Evolutionary conservation across 2,797 vertebrate genomes (phyloP), one percentile per base, ranked within the genome.

Genomic region (Notolabrus celidotus): DNA sequence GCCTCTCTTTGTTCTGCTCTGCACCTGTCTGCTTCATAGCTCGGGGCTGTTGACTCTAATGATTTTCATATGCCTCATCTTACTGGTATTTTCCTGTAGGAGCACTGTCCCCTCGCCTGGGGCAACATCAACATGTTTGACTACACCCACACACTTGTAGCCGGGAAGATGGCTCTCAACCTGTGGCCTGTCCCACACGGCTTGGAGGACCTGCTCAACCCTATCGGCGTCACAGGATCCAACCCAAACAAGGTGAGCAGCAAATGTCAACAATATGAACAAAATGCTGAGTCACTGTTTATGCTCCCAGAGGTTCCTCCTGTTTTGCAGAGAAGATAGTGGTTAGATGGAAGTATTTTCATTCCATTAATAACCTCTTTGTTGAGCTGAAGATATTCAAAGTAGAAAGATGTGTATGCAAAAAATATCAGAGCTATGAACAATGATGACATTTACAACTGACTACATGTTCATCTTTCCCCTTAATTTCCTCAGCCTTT

Each of bases 91-190:
- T 90, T 70, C 53, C 51, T 79, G 33, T 88, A 99, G 98, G 98
- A 99, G 86, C 98, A 99, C 86, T 99, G 98, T 88, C 98, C 98
- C 3, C 92, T 99, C 66, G 98, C 98, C 83, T 99, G 98, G 98
- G 98, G 98, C 88, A 99, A 99, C 90, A 96, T 99, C 91, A 99
- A 99, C 90, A 93, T 99, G 91, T 99, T 99, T 91, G 98, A 99
- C 94, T 99, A 99, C 87, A 99, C 97, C 71, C 96, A 99, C 90
- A 99, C 97, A 50, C 92, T 99, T 20, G 97, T 99, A 64, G 96
- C 97, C 77, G 98, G 97, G 67, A 99, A 99, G 94, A 99, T 99
- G 97, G 98, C 98, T 85, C 94, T 99, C 79, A 99, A 99, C 93
- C 93, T 99, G 74, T 99, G 98, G 97, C 96, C 98, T 60, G 97